Conservation (phyloP, 2,797 vertebrate species). For the Adelosebastes latens region DNA sequence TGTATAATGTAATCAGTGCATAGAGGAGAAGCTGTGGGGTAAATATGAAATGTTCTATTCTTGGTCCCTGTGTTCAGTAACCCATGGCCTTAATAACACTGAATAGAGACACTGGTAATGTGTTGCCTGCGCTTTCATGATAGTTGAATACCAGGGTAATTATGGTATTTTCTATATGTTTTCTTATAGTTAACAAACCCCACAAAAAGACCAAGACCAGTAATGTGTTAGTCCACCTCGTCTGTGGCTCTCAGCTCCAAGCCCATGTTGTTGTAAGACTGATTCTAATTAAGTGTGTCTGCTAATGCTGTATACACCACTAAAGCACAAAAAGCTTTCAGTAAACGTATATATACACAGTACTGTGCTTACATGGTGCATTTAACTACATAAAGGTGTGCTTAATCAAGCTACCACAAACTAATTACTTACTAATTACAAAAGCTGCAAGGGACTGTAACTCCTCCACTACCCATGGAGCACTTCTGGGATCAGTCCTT, state of each 20-base stretch:
- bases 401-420: neutral
- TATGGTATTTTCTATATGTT: neutral
- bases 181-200: neutral
- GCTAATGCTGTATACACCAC: neutral
- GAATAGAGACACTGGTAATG: neutral
- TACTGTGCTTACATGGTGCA: neutral
- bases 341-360: neutral
- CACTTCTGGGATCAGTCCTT: neutral
- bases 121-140: neutral
- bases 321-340: neutral
- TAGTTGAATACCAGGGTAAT: neutral
- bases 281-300: neutral
- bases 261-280: neutral
- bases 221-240: no score
- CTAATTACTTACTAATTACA: neutral
- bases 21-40: neutral
- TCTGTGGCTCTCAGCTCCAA: neutral
- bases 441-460: neutral
- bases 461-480: neutral
- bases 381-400: neutral
- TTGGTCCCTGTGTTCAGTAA: neutral
- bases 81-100: neutral
- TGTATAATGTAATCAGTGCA: neutral
- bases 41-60: neutral
- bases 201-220: neutral